A percentile compares a stretch with the other conserved stretches of the same genome.
Evolutionary conservation across 2,113 vertebrate genomes (phyloP).

Genomic region (Poeciliopsis turrubarensis): DNA sequence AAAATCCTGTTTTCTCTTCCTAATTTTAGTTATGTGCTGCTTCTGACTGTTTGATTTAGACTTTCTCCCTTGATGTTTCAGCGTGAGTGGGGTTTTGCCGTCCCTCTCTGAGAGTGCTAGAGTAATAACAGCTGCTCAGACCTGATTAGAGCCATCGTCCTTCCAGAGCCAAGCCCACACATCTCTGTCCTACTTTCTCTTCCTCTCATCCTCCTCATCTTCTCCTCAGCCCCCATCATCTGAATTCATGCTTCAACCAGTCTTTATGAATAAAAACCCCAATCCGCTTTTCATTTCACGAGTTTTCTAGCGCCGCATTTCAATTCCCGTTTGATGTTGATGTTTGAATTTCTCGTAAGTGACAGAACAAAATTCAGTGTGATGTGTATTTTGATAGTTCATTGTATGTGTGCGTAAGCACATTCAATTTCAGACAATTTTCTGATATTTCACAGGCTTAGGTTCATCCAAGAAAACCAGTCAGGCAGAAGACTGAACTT

Average conservation of each 20-base stretch:
- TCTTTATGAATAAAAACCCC: slow-evolving; percentile 44
- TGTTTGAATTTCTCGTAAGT: neutral
- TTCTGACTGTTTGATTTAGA: slow-evolving; percentile 44
- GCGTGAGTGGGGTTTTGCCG: slow-evolving; percentile 58
- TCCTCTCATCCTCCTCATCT: slow-evolving; percentile 29
- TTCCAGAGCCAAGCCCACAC: slow-evolving; percentile 63
- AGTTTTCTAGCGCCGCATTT: slow-evolving; percentile 11
- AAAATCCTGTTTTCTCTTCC: slow-evolving; percentile 4
- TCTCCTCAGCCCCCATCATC: slow-evolving; percentile 14
- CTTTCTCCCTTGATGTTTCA: slow-evolving; percentile 56
- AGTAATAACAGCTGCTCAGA: slow-evolving; percentile 74
- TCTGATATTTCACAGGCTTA: no score
- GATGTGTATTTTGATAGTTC: neutral
- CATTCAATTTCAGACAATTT: neutral
- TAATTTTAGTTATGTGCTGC: slow-evolving; percentile 11
- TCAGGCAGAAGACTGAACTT: no score
- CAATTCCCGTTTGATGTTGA: neutral
- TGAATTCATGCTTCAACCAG: slow-evolving; percentile 41
- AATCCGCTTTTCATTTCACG: neutral
- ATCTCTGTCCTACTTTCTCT: slow-evolving; percentile 75
- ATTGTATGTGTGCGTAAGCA: neutral
- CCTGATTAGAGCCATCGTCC: slow-evolving; percentile 71
- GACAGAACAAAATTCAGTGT: neutral
- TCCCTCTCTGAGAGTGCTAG: slow-evolving; percentile 55
- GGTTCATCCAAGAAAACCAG: no score